Conservation (phyloP, 2,888 invertebrate genomes). For the Operophtera brumata region DNA sequence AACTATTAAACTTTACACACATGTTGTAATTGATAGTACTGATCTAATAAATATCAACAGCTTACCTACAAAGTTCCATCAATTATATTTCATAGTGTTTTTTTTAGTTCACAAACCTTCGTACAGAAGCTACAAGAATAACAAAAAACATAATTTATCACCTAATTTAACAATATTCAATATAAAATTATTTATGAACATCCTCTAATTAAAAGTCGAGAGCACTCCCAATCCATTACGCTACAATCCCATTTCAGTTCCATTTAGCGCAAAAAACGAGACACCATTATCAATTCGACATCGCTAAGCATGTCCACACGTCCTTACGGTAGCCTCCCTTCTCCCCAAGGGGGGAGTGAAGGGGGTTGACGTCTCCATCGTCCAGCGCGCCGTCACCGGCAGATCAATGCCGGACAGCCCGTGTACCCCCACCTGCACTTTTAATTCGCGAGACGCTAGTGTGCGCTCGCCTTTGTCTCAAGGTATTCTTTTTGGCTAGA, state of each 20-base stretch:
- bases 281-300: constrained; percentile 69
- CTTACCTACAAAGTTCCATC: too few relatives aligned
- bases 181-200: constrained; percentile 9
- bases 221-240: constrained; percentile 37
- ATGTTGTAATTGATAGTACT: too few relatives aligned
- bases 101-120: too few relatives aligned
- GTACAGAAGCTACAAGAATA: too few relatives aligned
- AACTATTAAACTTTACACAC: too few relatives aligned
- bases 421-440: constrained; percentile 70
- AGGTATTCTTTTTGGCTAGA: constrained; percentile 24
- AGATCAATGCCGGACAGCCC: constrained; percentile 75
- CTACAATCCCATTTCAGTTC: constrained; percentile 37
- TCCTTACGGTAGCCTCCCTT: constrained; percentile 40
- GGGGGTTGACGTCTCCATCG: constrained; percentile 63
- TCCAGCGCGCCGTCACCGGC: constrained; percentile 67
- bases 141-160: not conserved
- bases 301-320: constrained; percentile 70
- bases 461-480: constrained; percentile 43
- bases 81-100: too few relatives aligned
- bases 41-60: too few relatives aligned
- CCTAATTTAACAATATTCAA: constrained; percentile 3
- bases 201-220: constrained; percentile 33
- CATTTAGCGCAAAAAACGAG: constrained; percentile 49
- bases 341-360: constrained; percentile 29
- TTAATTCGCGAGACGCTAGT: constrained; percentile 57